Base-by-base conservation (phyloP, 2,113 vertebrate species). In the Carollia perspicillata region DNA sequence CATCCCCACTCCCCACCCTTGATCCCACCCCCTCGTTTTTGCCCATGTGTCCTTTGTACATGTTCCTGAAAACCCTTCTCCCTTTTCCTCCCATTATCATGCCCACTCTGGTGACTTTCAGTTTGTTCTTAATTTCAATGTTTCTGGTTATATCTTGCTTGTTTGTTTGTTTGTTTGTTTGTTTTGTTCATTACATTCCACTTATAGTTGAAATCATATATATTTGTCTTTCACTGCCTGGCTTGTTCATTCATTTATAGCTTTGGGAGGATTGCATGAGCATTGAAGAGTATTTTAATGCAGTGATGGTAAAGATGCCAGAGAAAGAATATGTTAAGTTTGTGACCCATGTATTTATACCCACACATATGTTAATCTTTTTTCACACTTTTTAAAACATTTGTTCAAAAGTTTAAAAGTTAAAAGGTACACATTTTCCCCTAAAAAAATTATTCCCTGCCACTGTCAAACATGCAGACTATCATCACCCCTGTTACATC, bases 381-480 rank as follows among this genome's bases (percentile, higher is more conserved):
- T 95, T 92, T 93, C 83, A 95, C 68, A 86, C 55, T 94, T 95
- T 92, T 93, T 72, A 95, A 92, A 96, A 49, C 83, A 55, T 97
- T 98, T 98, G 97, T 96, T 98, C 63, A 84, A 13, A 96, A 80
- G 44, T 94, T 93, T 87, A 63, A 85, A 86, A 90, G 83, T 83
- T 97, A 88, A 94, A 95, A 94, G 35, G 72, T 89, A 68, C 42
- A 60, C 51, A 85, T 92, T 33, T 69, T 14, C 49, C 91, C 74
- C 16, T 63, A 68, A 65, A 85, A 94, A 1, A 87, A 90, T 30
- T 83, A 78, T 11, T 47, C 83, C 94, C 88, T 69, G 55, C 44
- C 84, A 6, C 72, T 91, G 95, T n/a, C 8, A 55, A 55, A 55
- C 93, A 55, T 7, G 84, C 2, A 53, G 66, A 33, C 40, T 77